A percentile compares a stretch with the other conserved stretches of the same genome.
These are phyloP conservation scores for Ridgeia piscesae DNA, from an alignment of 1,140 invertebrate species.

Conservation along the genomic window DNA sequence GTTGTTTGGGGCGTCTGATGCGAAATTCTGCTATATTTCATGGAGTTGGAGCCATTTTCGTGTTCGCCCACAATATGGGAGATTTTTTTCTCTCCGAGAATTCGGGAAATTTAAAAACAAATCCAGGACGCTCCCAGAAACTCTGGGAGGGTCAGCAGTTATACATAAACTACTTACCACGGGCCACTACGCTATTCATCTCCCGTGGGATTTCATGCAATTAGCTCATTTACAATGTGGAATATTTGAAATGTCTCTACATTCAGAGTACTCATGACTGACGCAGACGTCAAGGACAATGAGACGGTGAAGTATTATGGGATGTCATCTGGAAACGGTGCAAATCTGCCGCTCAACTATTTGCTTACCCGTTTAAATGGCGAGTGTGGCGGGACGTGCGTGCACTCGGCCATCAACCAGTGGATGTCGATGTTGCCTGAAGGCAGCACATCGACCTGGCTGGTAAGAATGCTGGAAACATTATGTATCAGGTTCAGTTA, in stretches of 20 bases:
- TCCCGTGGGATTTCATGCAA: too few relatives aligned
- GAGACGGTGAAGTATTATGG: neutral
- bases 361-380: conserved; percentile 12
- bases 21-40: too few relatives aligned
- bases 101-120: too few relatives aligned
- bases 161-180: too few relatives aligned
- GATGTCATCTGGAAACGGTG: neutral
- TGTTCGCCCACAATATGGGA: too few relatives aligned
- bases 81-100: too few relatives aligned
- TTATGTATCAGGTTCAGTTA: too few relatives aligned
- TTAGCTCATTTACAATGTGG: neutral
- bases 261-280: neutral
- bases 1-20: too few relatives aligned
- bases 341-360: conserved; percentile 15
- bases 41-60: too few relatives aligned
- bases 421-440: conserved; percentile 1
- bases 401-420: neutral
- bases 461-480: neutral
- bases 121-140: too few relatives aligned
- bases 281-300: neutral
- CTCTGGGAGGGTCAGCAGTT: too few relatives aligned
- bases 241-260: neutral
- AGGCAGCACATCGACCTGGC: conserved; percentile 8
- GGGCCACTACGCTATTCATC: too few relatives aligned
- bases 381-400: neutral